Base-by-base conservation (phyloP, 2,888 invertebrate species). In the Anorthoa munda region DNA sequence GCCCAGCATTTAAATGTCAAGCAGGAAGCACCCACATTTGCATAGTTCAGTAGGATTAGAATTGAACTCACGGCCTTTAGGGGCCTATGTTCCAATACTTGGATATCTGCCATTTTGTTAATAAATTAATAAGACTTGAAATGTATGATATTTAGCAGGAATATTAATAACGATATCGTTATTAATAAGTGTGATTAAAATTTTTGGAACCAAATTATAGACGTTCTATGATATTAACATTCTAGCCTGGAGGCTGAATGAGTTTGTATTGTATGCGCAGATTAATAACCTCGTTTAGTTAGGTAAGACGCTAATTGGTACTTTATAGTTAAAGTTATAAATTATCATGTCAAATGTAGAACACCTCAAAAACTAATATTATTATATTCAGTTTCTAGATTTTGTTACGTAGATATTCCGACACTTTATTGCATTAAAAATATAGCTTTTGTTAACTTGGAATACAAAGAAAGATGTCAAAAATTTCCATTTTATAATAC, bases 11-110 rank as follows among this genome's bases (percentile, higher is more conserved):
- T 80, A 82, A 80, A 82, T 66, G 69, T 23, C 76, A 77, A 63
- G 80, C 75, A 80, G 77, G 66, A 81, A 68, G 58, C 50, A 66
- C 39, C 69, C 66, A 66, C 50, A 81, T 79, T 76, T 66, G 56
- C 79, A 79, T 66, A 77, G 66, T 66, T 79, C 63, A 77, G 31
- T 75, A 15, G 66, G 58, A 77, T 81, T 66, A 21, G 59, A 48
- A 48, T 55, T 77, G 51, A 79, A 64, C 66, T 70, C 45, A 53
- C 48, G 68, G 48, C 66, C 66, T 79, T 79, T 66, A 46, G 18
- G 39, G 48, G 46, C 61, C 58, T 66, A 79, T 66, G 61, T 79
- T 72, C 7, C 56, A 79, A 79, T 72, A 71, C 76, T 72, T 60
- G 31, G 15, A 50, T 61, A 56, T 73, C 50, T 72, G 55, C 73